Evolutionary conservation across 1,140 invertebrate species (phyloP).

Genomic region (Drosophila kurseongensis): DNA sequence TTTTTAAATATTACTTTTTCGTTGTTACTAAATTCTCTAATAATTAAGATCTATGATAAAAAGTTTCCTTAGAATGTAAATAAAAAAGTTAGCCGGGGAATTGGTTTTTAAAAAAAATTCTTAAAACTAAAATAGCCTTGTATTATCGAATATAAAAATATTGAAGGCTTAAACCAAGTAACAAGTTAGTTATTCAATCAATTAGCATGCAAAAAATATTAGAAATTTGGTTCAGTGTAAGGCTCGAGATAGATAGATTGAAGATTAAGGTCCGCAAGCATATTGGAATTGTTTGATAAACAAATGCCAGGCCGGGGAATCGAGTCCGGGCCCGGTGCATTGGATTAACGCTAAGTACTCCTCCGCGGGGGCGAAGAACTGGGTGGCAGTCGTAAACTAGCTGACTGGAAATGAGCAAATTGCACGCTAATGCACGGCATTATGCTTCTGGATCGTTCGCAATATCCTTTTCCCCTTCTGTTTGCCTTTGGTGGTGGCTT

Average conservation of each 20-base stretch:
- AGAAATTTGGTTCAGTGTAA: neutral
- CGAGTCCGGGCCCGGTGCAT: constrained; percentile 9
- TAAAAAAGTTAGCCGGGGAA: too few species aligned
- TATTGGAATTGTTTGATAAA: constrained; percentile 83
- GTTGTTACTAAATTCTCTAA: too few species aligned
- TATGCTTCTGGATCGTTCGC: constrained; percentile 62
- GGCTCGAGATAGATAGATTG: constrained; percentile 8
- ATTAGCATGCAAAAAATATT: neutral
- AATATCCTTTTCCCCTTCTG: constrained; percentile 14
- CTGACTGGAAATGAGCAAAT: constrained; percentile 81
- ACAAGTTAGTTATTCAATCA: too few species aligned
- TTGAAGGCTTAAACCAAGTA: too few species aligned
- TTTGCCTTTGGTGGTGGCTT: constrained; percentile 45
- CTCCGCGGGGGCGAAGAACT: constrained; percentile 11
- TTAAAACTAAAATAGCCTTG: too few species aligned
- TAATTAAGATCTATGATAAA: too few species aligned
- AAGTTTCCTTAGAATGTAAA: too few species aligned
- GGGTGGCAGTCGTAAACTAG: constrained; percentile 33
- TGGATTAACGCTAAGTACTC: constrained; percentile 65
- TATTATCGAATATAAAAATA: too few species aligned
- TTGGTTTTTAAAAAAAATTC: too few species aligned
- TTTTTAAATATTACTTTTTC: too few species aligned
- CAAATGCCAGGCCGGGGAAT: constrained; percentile 65
- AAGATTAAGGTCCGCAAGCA: constrained; percentile 65
- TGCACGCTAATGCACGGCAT: constrained; percentile 80